Evolutionary conservation across 2,797 vertebrate genomes (phyloP).

Genomic region (Platyrinchus mystaceus): DNA sequence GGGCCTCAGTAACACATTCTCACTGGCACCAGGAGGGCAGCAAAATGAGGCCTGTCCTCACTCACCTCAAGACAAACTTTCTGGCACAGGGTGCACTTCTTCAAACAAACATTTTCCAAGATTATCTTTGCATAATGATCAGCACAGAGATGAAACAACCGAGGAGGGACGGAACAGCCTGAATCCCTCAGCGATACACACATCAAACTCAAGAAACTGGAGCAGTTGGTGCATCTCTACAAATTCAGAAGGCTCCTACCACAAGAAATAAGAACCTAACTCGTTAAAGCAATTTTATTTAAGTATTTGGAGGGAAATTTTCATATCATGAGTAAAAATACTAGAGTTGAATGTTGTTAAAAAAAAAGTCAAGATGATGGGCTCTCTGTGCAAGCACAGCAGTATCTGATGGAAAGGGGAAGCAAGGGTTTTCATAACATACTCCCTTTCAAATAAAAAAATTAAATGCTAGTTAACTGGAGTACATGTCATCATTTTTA

Average conservation of each 20-base stretch:
- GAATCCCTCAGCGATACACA: not conserved
- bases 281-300: slow-evolving; percentile 80
- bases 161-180: not conserved
- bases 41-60: not conserved
- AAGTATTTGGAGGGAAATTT: slow-evolving; percentile 74
- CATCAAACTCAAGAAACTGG: not conserved
- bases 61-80: not conserved
- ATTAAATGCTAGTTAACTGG: slow-evolving; percentile 46
- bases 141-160: not conserved
- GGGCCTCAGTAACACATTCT: not conserved
- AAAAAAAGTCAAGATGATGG: slow-evolving; percentile 48
- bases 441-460: slow-evolving; percentile 59
- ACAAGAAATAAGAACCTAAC: slow-evolving; percentile 57
- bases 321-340: slow-evolving; percentile 76
- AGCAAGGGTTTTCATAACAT: slow-evolving; percentile 2
- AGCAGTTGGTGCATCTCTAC: not conserved
- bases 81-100: not conserved
- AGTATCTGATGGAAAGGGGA: slow-evolving; percentile 19
- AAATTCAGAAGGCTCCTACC: not conserved
- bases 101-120: not conserved
- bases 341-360: slow-evolving; percentile 68
- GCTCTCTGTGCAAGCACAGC: slow-evolving; percentile 35
- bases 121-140: not conserved
- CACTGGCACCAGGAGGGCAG: not conserved
- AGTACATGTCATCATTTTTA: slow-evolving; percentile 55